Conservation (phyloP, 2,888 invertebrate species). For the Melangyna quadrimaculata region DNA sequence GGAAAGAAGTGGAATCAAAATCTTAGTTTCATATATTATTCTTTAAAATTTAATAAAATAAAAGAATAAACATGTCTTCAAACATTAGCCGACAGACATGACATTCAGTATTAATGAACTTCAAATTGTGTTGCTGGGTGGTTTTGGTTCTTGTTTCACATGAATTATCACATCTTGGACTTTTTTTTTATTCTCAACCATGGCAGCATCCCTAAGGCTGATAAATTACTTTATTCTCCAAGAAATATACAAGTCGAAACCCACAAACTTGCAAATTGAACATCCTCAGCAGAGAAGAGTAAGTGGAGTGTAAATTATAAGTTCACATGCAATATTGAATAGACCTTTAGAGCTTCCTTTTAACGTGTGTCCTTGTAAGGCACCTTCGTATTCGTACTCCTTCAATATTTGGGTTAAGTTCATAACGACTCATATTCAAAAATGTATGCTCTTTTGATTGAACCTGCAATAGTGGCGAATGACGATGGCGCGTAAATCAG, state of each 20-base stretch:
- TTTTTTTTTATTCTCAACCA: not conserved
- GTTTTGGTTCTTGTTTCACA: slow-evolving; percentile 26
- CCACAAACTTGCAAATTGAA: slow-evolving; percentile 21
- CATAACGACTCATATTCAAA: slow-evolving; percentile 41
- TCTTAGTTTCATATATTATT: not conserved
- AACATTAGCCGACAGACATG: slow-evolving; percentile 1
- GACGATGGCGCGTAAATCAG: too few species aligned
- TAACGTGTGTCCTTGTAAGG: slow-evolving; percentile 7
- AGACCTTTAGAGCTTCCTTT: not conserved
- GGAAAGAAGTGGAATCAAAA: not conserved
- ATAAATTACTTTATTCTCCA: slow-evolving; percentile 30
- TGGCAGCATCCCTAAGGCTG: slow-evolving; percentile 16
- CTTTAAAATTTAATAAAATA: not conserved
- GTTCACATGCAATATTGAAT: slow-evolving; percentile 27
- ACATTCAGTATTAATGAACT: slow-evolving; percentile 5
- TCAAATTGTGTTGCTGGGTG: slow-evolving; percentile 15
- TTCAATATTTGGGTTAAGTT: slow-evolving; percentile 60
- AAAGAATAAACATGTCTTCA: not conserved
- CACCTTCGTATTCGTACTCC: not conserved
- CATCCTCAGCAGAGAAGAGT: not conserved
- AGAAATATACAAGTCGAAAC: not conserved
- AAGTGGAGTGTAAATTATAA: slow-evolving; percentile 31
- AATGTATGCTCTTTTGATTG: not conserved
- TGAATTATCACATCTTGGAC: slow-evolving; percentile 16
- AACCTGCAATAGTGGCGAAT: not conserved